Conservation (phyloP, 1,140 invertebrate genomes). For the Trachymyrmex septentrionalis region DNA sequence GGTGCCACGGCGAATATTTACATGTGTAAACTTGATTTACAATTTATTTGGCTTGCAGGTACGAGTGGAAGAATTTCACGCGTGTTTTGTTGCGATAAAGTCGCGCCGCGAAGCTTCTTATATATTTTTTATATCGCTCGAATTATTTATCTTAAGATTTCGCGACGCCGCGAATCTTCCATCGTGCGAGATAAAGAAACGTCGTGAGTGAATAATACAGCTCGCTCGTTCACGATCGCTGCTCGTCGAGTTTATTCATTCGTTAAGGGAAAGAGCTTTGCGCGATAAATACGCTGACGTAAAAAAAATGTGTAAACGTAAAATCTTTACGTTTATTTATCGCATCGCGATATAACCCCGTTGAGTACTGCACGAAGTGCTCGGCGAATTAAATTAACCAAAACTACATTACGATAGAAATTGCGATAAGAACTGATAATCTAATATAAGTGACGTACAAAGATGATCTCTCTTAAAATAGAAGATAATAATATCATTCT, state of each 20-base stretch:
- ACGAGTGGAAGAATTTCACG: slow-evolving; percentile 54
- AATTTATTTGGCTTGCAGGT: slow-evolving; percentile 57
- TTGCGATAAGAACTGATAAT: neutral
- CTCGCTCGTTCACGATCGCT: neutral
- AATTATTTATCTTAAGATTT: slow-evolving; percentile 64
- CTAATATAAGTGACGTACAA: neutral
- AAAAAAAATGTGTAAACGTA: slow-evolving; percentile 15
- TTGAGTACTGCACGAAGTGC: neutral
- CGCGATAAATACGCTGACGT: neutral
- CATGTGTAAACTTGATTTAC: slow-evolving; percentile 64
- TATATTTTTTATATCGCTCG: slow-evolving; percentile 57
- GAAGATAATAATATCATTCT: no score
- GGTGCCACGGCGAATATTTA: slow-evolving; percentile 48
- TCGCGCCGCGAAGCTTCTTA: slow-evolving; percentile 39
- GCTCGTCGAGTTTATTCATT: slow-evolving; percentile 21
- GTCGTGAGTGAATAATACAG: slow-evolving; percentile 42
- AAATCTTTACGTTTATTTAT: neutral
- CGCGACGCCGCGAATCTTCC: slow-evolving; percentile 32
- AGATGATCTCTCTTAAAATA: neutral
- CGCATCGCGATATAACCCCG: neutral
- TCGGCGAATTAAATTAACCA: slow-evolving; percentile 18
- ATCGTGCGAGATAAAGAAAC: slow-evolving; percentile 38
- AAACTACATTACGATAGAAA: neutral
- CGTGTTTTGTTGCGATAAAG: slow-evolving; percentile 63
- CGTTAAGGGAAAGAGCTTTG: slow-evolving; percentile 35